phyloP scores from a whole-genome alignment of 2,888 invertebrate genomes.

The Alentia gelatinosa region DNA sequence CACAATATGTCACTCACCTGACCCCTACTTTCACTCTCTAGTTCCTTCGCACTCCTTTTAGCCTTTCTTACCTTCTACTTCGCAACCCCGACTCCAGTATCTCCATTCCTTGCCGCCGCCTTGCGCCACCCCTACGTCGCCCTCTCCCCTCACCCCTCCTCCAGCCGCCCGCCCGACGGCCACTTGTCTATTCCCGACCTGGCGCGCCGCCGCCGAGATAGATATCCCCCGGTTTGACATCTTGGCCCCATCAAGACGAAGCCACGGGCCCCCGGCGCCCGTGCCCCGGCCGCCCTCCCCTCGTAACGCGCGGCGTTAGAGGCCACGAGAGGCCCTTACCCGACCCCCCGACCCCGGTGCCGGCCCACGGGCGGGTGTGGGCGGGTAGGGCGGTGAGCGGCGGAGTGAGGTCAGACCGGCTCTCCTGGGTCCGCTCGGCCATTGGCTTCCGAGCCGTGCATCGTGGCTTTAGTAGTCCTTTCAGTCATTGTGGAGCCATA shows the following conservation, averaged over 20 bases:
- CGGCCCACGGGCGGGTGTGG: too few relatives aligned
- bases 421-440: too few relatives aligned
- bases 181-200: constrained; percentile 24
- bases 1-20: too few relatives aligned
- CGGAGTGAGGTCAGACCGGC: too few relatives aligned
- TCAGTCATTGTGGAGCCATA: not conserved
- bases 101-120: not conserved
- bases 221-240: constrained; percentile 31
- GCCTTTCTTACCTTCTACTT: too few relatives aligned
- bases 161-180: not conserved
- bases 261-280: not conserved
- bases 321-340: not conserved
- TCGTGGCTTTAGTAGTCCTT: not conserved
- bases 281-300: not conserved
- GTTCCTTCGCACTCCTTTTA: too few relatives aligned
- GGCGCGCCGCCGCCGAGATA: not conserved
- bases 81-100: too few relatives aligned
- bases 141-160: not conserved
- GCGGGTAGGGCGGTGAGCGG: too few relatives aligned
- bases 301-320: not conserved
- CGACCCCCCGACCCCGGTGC: not conserved
- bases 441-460: too few relatives aligned
- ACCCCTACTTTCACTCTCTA: too few relatives aligned
- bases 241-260: constrained; percentile 26
- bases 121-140: not conserved